Evolutionary conservation across 2,888 invertebrate species (phyloP).

Genomic region (Sminthurinus aureus): DNA sequence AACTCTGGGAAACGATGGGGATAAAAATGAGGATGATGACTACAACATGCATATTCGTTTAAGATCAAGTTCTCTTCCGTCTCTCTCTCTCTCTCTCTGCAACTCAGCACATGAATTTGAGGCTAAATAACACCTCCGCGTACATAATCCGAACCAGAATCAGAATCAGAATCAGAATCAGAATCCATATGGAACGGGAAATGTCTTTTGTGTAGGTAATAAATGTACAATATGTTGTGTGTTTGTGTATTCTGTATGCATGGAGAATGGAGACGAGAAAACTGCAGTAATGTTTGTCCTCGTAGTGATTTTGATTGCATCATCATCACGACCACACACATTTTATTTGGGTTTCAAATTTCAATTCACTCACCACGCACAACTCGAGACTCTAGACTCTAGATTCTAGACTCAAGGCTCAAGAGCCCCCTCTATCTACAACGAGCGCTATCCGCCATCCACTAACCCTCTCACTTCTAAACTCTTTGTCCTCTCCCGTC

Average conservation of each 20-base stretch:
- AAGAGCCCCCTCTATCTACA: neutral
- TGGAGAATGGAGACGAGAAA: neutral
- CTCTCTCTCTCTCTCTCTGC: neutral
- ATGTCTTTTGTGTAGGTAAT: too few species aligned
- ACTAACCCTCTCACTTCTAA: neutral
- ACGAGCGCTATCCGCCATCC: neutral
- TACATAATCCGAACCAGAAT: neutral
- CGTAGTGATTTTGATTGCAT: slow-evolving; percentile 10
- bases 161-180: too few species aligned
- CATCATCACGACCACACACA: slow-evolving; percentile 2
- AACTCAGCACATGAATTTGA: neutral
- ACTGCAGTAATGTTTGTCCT: neutral
- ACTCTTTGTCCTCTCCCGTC: neutral
- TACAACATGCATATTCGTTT: slow-evolving; percentile 8
- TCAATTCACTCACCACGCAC: neutral
- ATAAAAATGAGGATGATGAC: neutral
- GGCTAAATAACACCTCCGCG: neutral
- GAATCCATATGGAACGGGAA: too few species aligned
- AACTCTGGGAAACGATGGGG: neutral
- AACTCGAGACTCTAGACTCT: too few species aligned
- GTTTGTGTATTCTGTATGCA: neutral
- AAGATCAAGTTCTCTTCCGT: neutral
- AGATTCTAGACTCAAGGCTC: too few species aligned
- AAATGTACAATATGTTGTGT: too few species aligned
- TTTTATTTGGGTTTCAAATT: slow-evolving; percentile 18